Evolutionary conservation across 2,888 invertebrate genomes (phyloP), one percentile per base, ranked within the genome.

Genomic region (Drosophila limbata): DNA sequence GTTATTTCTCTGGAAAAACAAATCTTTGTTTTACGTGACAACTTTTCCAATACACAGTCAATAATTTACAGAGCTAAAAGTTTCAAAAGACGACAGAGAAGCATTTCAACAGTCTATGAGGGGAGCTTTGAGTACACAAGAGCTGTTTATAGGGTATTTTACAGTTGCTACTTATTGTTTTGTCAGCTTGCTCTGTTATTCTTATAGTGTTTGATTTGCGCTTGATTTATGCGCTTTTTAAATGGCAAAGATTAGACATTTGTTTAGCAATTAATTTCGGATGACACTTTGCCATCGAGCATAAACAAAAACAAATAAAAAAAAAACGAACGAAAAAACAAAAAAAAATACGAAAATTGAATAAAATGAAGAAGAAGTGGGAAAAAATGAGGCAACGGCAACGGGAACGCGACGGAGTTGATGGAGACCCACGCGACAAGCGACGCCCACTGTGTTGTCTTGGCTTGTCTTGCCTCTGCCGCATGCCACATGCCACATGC

Each of bases 161-260:
- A 8, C 44, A 56, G 40, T 28, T 40, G 19, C 28, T 52, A 28
- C 13, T 57, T 47, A 35, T 31, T 50, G 33, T 62, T 66, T 31
- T 55, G 21, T 33, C 15, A 17, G 40, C 21, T 13, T 45, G 47
- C 45, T 57, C 47, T 59, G 62, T 59, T 64, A 44, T 65, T 25
- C 33, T 42, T 61, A 10, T 66, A 51, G 69, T 75, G 73, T 83
- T 88, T 84, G 84, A 88, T 84, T 84, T 85, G 80, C 60, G 83
- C 77, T 88, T 84, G 84, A 84, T 84, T 88, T 84, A 84, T 84
- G 88, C 84, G 88, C 76, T 82, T 89, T 84, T 86, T 82, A 87
- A 87, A 89, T 85, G 83, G 77, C 84, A 89, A 89, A 87, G 90
- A 87, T 87, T 87, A 89, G 89, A 90, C 89, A 88, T 88, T 88